Evolutionary conservation across 2,797 vertebrate species (phyloP).

Genomic region (Euthynnus affinis): DNA sequence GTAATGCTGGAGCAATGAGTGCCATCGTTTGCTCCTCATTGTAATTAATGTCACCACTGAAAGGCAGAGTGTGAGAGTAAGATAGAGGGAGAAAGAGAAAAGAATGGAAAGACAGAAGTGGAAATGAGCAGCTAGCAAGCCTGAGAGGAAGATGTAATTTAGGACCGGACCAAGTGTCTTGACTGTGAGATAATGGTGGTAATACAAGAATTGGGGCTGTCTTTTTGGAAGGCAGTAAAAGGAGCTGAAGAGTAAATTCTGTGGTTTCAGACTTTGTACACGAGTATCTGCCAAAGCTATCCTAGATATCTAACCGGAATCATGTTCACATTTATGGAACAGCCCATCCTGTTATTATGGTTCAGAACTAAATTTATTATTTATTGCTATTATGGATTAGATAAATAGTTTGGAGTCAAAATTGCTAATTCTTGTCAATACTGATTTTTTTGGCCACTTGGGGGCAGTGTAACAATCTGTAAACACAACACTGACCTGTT

Average conservation of each 20-base stretch:
- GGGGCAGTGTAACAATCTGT: neutral
- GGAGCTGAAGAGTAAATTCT: slow-evolving; percentile 21
- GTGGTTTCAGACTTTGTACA: slow-evolving; percentile 10
- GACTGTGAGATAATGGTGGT: slow-evolving; percentile 33
- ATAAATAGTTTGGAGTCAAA: neutral
- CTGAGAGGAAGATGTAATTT: slow-evolving; percentile 54
- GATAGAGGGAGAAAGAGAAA: slow-evolving; percentile 44
- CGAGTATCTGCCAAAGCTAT: neutral
- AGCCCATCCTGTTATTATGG: neutral
- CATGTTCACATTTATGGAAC: neutral
- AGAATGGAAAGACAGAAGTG: slow-evolving; percentile 49
- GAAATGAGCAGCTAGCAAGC: slow-evolving; percentile 55
- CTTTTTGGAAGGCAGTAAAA: slow-evolving; percentile 8
- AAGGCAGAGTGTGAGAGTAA: slow-evolving; percentile 41
- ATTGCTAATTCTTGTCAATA: too few species aligned
- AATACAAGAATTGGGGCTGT: slow-evolving; percentile 18
- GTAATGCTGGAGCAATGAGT: slow-evolving; percentile 64
- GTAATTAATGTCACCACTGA: slow-evolving; percentile 76
- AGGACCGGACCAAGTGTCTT: slow-evolving; percentile 15
- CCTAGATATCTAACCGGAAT: neutral
- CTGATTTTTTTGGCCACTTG: neutral
- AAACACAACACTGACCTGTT: neutral
- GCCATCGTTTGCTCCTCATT: slow-evolving; percentile 58
- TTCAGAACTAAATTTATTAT: neutral
- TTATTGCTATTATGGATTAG: neutral